These are phyloP conservation scores for Zoanthus solanderi DNA, from an alignment of 92 coral and sea anemone species.

Conservation along the genomic window DNA sequence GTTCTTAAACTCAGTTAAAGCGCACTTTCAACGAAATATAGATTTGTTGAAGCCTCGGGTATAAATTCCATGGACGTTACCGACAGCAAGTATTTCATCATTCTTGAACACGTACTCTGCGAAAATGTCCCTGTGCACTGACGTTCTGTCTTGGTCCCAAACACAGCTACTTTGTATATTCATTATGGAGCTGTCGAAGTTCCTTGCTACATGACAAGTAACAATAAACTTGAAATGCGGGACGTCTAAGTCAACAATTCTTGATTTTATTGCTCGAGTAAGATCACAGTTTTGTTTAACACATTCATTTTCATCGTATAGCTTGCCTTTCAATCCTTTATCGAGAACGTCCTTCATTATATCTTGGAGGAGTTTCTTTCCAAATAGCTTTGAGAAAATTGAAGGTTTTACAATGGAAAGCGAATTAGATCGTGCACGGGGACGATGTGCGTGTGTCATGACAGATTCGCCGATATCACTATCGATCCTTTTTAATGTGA, in stretches of 20 bases:
- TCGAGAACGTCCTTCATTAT: slow-evolving; percentile 63
- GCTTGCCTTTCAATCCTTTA: slow-evolving; percentile 46
- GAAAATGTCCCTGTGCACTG: slow-evolving; percentile 78
- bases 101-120: slow-evolving; percentile 87
- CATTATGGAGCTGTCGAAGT: slow-evolving; percentile 57
- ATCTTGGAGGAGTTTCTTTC: slow-evolving; percentile 48
- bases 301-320: slow-evolving; percentile 55
- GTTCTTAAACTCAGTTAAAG: neutral
- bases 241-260: slow-evolving; percentile 51
- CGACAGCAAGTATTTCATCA: slow-evolving; percentile 70
- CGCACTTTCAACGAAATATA: neutral
- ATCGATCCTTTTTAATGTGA: slow-evolving; percentile 56
- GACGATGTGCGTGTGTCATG: slow-evolving; percentile 79
- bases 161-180: slow-evolving; percentile 87
- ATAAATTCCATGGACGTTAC: slow-evolving; percentile 74
- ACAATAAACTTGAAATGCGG: slow-evolving; percentile 77
- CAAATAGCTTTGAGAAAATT: slow-evolving; percentile 12
- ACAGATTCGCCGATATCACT: slow-evolving; percentile 61
- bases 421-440: slow-evolving; percentile 47
- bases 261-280: slow-evolving; percentile 48
- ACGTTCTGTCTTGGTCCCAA: slow-evolving; percentile 73
- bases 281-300: slow-evolving; percentile 34
- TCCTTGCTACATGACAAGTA: slow-evolving; percentile 67
- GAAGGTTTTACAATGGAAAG: neutral
- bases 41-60: slow-evolving; percentile 15